Base-by-base conservation (phyloP, 2,113 vertebrate genomes). In the Balaeniceps rex region DNA sequence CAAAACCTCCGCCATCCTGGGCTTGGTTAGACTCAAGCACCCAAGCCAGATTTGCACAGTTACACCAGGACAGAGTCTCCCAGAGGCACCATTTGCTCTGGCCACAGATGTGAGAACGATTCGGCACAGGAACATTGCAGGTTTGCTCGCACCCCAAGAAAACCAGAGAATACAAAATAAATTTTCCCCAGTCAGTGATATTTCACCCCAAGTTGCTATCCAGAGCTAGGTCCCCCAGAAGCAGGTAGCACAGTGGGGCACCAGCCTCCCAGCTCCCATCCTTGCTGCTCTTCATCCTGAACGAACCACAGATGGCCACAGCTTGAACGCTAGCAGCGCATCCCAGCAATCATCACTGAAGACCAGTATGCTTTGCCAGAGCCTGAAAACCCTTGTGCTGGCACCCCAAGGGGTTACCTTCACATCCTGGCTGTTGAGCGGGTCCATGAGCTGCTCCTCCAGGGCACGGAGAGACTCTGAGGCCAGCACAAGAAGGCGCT, bases 401-500 rank as follows among this genome's bases (percentile, higher is more conserved):
- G 47, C 12, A 8, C 15, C 44, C 24, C 10, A 23, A 9, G 11
- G 11, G 1, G 8, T 47, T 64, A 99, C 99, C 99, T 98, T 98
- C 94, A 99, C 96, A 75, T 99, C 99, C 69, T 98, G 98, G 38
- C 90, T 97, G 5, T 97, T 98, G 34, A 74, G 58, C 0, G 98
- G 97, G 91, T 99, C 98, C 96, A 98, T 98, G n/a, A 99, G 97
- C 97, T 99, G 99, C 78, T 95, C 92, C 93, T 99, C 99, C 94
- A 99, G 96, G 10, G 98, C 68, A 8, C 96, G 98, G 9, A 99
- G 97, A 60, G 99, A 99, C 95, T 99, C 98, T 0, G 97, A 98
- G 31, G 99, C 99, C 40, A 99, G 97, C 36, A 98, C 79, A 4
- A 99, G 77, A 11, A 99, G 97, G 64, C 98, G 99, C 89, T 99